Percentiles rank a stretch among this genome's conserved stretches.
phyloP scores from a whole-genome alignment of 2,797 vertebrate species.

The Myiotriccus ornatus region DNA sequence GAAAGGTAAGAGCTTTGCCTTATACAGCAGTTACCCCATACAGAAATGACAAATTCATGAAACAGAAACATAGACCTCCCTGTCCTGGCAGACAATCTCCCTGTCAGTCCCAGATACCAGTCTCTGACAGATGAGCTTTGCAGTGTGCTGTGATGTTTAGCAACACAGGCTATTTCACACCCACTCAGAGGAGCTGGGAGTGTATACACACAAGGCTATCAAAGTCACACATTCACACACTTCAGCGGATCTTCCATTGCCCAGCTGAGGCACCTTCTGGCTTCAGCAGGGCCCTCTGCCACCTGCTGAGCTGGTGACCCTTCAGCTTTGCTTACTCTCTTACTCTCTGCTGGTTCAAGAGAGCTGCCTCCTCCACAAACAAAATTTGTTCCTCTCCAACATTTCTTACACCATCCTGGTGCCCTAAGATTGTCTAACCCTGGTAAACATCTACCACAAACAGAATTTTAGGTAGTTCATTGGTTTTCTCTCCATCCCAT shows the following conservation, averaged over 20 bases:
- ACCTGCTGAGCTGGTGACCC: neutral
- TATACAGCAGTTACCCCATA: neutral
- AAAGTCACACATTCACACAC: neutral
- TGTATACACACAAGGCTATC: neutral
- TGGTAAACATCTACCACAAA: neutral
- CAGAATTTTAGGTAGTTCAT: neutral
- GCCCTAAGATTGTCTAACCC: neutral
- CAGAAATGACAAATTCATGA: neutral
- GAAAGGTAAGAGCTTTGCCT: neutral
- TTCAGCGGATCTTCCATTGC: neutral
- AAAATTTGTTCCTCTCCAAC: neutral
- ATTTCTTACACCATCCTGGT: neutral
- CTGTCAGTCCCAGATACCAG: neutral
- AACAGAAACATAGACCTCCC: neutral
- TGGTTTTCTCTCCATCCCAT: neutral
- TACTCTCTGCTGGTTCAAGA: neutral
- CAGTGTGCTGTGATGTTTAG: neutral
- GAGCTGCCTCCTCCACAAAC: neutral
- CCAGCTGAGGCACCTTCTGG: neutral
- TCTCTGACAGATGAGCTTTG: neutral
- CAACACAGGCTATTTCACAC: neutral
- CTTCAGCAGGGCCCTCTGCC: neutral
- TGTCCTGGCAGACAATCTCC: neutral
- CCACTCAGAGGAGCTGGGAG: neutral
- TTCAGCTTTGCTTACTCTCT: neutral